Base-by-base conservation (phyloP, 2,888 invertebrate genomes). In the Rhagophthalmus giganteus region DNA sequence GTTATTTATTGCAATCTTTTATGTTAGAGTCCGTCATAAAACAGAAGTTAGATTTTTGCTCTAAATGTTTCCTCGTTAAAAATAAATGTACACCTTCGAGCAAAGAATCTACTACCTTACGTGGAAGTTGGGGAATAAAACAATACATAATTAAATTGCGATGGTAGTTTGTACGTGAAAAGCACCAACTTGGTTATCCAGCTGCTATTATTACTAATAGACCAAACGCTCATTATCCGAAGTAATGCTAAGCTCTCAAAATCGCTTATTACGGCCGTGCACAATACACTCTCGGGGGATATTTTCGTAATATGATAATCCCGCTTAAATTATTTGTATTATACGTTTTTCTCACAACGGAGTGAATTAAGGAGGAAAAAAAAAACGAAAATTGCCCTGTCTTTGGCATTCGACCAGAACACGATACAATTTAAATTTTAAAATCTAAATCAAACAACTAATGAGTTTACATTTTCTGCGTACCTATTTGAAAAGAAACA, bases 171-270 rank as follows among this genome's bases (percentile, higher is more conserved):
- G 45, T 30, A 37, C 31, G 33, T 35, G 44, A 44, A 46, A 38
- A 35, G 35, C 45, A 37, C 37, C 31, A 46, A 46, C 35, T 30
- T 32, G 25, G 45, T 46, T 46, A 46, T 38, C 38, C 45, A 24
- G 14, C 37, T 25, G 45, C 45, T 46, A 46, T 46, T 47, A 40
- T 47, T 39, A 33, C 47, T 39, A 47, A 47, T 40, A 47, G 47
- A 32, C 39, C 47, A 25, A 39, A 40, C 16, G 47, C 38, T 47
- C 47, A 39, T 47, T 47, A 47, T 40, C 27, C 39, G 7, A 30
- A 32, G 14, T 39, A 33, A 32, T 33, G 39, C 32, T 39, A 39
- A 47, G 47, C 47, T 33, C 38, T 40, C 39, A 12, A 47, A 47
- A 46, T 47, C 47, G 47, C 33, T 47, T 47, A 47, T 47, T 39